Base-by-base conservation (phyloP, 2,113 vertebrate species). In the Promerops cafer region DNA sequence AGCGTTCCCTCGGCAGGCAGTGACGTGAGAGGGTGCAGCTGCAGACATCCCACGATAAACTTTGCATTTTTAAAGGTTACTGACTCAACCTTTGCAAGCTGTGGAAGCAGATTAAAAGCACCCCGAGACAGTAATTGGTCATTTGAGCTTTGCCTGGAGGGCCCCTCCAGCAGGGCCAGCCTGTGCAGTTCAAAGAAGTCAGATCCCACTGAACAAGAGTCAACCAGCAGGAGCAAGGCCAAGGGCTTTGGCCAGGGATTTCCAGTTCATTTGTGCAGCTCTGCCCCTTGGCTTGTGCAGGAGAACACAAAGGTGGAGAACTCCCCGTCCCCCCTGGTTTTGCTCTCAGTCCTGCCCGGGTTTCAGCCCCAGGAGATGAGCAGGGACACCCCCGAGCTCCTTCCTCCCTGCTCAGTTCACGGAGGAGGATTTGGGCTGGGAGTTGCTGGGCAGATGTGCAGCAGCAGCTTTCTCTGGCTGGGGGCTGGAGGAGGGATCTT, bases 331-430 rank as follows among this genome's bases (percentile, higher is more conserved):
- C 1, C 37, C 16, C 33, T 2, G 8, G 33, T 2, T 16, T 6
- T 56, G 57, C 9, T 27, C 40, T 40, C 24, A 1, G 45, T 5
- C 27, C 45, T 8, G 1, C 14, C 30, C 42, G 2, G 40, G 26
- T 8, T 37, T 10, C 27, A 35, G 33, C 63, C 31, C 26, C 54
- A 7, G 76, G 33, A 33, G 53, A 12, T 1, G 37, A 30, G 35
- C 39, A 16, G 11, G 81, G 49, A 15, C 3, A 0, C 1, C 42
- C 14, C 37, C 20, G 16, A 1, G 4, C 40, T 6, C 42, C 5
- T 7, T 11, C 11, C 59, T 14, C 18, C 11, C 31, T 5, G 10
- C 3, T 11, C 1, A 28, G 56, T 5, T 16, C 18, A 0, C 0
- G 16, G 20, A 16, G 84, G 8, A 4, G 6, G 31, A 6, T 56